Percentiles rank a stretch among this genome's conserved stretches.
phyloP scores from a whole-genome alignment of 2,113 vertebrate genomes.

The Talpa occidentalis region DNA sequence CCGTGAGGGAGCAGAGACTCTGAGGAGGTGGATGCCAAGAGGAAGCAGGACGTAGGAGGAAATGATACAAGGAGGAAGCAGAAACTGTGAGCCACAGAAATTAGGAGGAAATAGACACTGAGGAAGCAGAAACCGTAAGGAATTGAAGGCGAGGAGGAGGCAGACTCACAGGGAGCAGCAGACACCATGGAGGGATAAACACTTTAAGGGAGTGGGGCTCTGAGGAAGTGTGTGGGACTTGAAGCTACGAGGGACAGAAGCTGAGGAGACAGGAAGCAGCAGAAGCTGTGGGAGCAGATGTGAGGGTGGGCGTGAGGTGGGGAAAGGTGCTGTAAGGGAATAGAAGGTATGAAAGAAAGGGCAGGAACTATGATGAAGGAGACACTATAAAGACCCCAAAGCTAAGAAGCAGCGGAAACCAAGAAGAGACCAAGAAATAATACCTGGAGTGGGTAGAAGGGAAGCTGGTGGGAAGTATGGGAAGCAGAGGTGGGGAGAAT shows the following conservation, averaged over 20 bases:
- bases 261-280: background rate
- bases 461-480: background rate
- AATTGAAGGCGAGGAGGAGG: background rate
- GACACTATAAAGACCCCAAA: background rate
- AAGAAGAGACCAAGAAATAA: no score
- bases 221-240: background rate
- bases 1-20: background rate
- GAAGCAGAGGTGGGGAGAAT: background rate
- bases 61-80: background rate
- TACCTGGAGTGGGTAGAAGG: rapidly evolving
- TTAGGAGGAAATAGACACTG: background rate
- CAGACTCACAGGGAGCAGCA: background rate
- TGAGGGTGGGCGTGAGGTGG: rapidly evolving
- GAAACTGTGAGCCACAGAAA: background rate
- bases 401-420: background rate
- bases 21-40: background rate
- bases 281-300: background rate
- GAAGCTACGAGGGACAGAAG: background rate
- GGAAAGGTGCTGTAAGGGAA: rapidly evolving
- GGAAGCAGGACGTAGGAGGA: background rate
- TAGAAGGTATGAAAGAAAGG: no score
- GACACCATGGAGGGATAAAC: background rate
- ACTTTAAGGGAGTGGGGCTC: background rate
- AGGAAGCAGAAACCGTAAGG: background rate
- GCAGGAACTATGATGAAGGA: background rate